Conservation (phyloP, 2,113 vertebrate species). For the Pedionomus torquatus region DNA sequence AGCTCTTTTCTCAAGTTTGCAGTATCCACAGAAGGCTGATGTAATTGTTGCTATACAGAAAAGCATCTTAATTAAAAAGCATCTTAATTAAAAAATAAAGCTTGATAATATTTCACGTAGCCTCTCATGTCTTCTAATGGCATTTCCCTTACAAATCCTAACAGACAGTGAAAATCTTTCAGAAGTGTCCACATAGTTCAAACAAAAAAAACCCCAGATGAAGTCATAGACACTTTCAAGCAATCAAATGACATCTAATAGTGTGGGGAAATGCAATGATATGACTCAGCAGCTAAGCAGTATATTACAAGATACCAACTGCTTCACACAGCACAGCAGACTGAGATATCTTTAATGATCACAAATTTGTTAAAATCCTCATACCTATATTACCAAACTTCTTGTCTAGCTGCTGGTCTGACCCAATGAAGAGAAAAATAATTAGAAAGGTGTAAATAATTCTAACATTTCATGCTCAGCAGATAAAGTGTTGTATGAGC, state of each 20-base stretch:
- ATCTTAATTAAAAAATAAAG: neutral
- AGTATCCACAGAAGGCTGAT: neutral
- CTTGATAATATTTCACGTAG: neutral
- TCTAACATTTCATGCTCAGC: neutral
- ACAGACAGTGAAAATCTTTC: neutral
- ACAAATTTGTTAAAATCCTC: neutral
- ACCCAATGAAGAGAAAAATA: neutral
- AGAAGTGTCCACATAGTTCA: neutral
- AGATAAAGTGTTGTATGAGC: neutral
- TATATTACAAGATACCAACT: neutral
- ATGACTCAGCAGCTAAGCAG: neutral
- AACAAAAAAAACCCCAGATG: neutral
- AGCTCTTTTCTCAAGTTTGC: neutral
- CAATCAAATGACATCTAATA: neutral
- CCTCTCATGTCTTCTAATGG: neutral
- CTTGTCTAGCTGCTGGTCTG: neutral
- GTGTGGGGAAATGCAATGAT: neutral
- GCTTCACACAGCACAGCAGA: neutral
- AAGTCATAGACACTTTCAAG: neutral
- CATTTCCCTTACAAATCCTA: neutral
- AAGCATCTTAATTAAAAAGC: neutral
- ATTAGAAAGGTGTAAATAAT: neutral
- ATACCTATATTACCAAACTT: neutral
- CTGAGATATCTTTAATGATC: neutral
- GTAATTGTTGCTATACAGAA: neutral